Evolutionary conservation across 2,797 vertebrate species (phyloP), one percentile per base, ranked within the genome.

Genomic region (Dendrocincla tyrannina): DNA sequence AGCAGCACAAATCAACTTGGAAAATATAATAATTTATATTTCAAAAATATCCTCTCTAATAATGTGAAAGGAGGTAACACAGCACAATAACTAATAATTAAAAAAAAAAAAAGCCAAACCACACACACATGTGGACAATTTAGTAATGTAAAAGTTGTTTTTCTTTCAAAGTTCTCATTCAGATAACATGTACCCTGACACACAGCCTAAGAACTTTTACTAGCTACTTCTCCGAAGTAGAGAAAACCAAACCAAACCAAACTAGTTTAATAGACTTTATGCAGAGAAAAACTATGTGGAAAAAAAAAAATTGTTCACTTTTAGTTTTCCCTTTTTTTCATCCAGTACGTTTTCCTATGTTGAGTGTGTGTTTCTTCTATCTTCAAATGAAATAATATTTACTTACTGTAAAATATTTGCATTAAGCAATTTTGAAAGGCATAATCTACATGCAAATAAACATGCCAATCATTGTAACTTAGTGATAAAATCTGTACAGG

Each of bases 11-110:
- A 91, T 56, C 41, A 46, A 92, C 64, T 39, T 78, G 33, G 25
- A 90, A n/a, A 75, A 60, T 69, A 50, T 37, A 22, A 86, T 67
- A 5, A 89, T 70, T 91, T 95, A 32, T 91, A 92, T 83, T 92
- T 95, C 20, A 91, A 55, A 92, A 93, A 52, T 35, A 46, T 9
- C 11, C 23, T 27, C 9, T 66, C 22, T 55, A 46, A 42, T 52
- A 13, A 64, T 33, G 32, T 39, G 41, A 62, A 44, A 64, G 11
- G 27, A 64, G 23, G 10, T 49, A 52, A 69, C 46, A 60, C 59
- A 11, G 2, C 4, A 30, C 12, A 73, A 13, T 53, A 74, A 64
- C 7, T 16, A 67, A n/a, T 58, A 7, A 25, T 24, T 19, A 11
- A 30, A 24, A 24, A 30, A 52, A 9, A 3, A 0, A 11, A 27